Evolutionary conservation across 2,113 vertebrate species (phyloP), one percentile per base, ranked within the genome.

Genomic region (Gambusia holbrooki): DNA sequence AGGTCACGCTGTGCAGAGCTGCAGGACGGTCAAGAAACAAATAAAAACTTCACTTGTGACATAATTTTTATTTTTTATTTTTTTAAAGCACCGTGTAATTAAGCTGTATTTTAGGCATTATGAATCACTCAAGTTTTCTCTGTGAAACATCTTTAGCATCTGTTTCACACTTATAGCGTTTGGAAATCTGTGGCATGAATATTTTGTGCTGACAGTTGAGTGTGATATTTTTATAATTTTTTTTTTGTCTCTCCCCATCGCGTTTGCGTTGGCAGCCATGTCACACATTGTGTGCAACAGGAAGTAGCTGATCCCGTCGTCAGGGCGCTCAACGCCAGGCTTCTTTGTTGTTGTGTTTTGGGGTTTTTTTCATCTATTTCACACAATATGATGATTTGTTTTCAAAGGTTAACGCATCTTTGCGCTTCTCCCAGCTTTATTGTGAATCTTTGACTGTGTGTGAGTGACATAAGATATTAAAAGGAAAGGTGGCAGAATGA

Each of bases 141-240:
- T 25, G 22, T 62, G 33, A 86, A 78, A 51, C 13, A 0, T 3
- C 2, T 15, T 17, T 42, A 64, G 73, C 86, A 86, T 82, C 82
- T 85, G 86, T 73, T 80, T 69, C 28, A 45, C 32, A 45, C 64
- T 73, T 14, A 17, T 30, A 79, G 60, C 64, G 73, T 85, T 81
- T 69, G 68, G 73, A 79, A 66, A 70, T 74, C 40, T 68, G 77
- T 17, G 65, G 54, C 25, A 37, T 92, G 79, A 83, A 89, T 84
- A 87, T 83, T 89, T 89, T 4, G 86, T 86, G 76, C n/a, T 75
- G 86, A 76, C 90, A 88, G 85, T 29, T 14, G 35, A 40, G 76
- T 30, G 3, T 27, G 48, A 71, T 66, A 69, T 66, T 71, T 51
- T 9, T 37, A 0, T 3, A n/a, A n/a, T n/a, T n/a, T n/a, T n/a